Conservation (phyloP, 2,888 invertebrate species). For the Nephrotoma appendiculata region DNA sequence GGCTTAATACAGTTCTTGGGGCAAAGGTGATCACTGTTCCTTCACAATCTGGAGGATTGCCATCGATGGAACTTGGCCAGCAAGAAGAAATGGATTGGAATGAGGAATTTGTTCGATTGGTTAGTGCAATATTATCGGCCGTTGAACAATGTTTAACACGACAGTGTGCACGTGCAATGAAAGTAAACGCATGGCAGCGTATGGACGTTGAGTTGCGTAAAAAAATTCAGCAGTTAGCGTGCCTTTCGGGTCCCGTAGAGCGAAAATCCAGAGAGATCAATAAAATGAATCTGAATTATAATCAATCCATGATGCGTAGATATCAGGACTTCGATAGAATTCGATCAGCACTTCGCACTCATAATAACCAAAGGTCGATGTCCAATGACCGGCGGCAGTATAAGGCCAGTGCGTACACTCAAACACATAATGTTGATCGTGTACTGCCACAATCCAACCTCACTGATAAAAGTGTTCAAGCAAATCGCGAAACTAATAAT, state of each 20-base stretch:
- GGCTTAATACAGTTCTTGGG: constrained; percentile 29
- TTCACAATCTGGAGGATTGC: constrained; percentile 21
- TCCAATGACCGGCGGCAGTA: constrained; percentile 27
- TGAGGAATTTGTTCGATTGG: constrained; percentile 39
- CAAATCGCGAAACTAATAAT: constrained; percentile 22
- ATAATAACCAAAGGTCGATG: constrained; percentile 26
- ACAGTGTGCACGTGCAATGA: constrained; percentile 49
- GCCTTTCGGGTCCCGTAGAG: constrained; percentile 32
- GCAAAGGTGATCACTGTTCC: constrained; percentile 32
- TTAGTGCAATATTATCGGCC: constrained; percentile 46
- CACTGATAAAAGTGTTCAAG: constrained; percentile 26
- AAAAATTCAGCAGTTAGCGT: constrained; percentile 47
- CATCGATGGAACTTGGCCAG: neutral
- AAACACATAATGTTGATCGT: constrained; percentile 19
- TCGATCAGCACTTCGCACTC: constrained; percentile 32
- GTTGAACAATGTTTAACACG: constrained; percentile 57
- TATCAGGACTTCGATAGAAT: constrained; percentile 33
- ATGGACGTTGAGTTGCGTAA: constrained; percentile 45
- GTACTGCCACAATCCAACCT: constrained; percentile 14
- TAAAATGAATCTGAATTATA: constrained; percentile 11
- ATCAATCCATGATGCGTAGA: constrained; percentile 17
- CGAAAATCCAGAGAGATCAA: constrained; percentile 18
- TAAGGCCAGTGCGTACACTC: constrained; percentile 24
- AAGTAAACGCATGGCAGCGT: constrained; percentile 48
- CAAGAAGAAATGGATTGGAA: constrained; percentile 36